Base-by-base conservation (phyloP, 2,797 vertebrate genomes). In the Agapornis canus region DNA sequence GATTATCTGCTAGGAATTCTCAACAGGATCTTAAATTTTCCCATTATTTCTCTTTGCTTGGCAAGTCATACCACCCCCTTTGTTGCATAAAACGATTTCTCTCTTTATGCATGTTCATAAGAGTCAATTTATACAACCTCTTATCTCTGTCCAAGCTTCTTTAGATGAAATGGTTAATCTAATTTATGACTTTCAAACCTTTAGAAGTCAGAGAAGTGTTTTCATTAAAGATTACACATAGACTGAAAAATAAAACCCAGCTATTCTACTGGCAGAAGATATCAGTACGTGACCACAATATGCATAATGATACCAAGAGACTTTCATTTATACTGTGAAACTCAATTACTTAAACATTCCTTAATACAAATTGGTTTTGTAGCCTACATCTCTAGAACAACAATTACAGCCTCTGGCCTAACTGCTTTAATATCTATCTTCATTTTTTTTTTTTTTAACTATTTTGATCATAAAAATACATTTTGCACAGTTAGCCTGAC, bases 271-370 rank as follows among this genome's bases (percentile, higher is more conserved):
- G 82, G 86, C 52, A 86, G 31, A 47, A 84, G 85, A 35, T 70
- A 96, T 29, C 85, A 65, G 56, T 82, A 13, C 23, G 40, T 39
- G 72, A 84, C 85, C 43, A 81, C 59, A 79, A 84, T 59, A 64
- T 8, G 40, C 40, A 43, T 32, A 91, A 91, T 78, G 69, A 79
- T 29, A 93, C 27, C 64, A 77, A 39, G 25, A 68, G 19, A 51
- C 63, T 86, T 89, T 61, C 66, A 93, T 94, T 85, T 81, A 66
- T 18, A 69, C 84, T 73, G 56, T 88, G 85, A 95, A 92, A 92
- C 91, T 92, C 82, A 94, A 94, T 96, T 96, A 97, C 91, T 95
- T 96, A 92, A 95, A 90, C 84, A 93, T 94, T 92, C 90, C 89
- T 95, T 89, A 94, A 97, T 64, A 93, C 71, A 96, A 97, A 96